These are phyloP conservation scores for Ceratina australensis DNA, from an alignment of 1,140 invertebrate genomes.

Conservation along the genomic window DNA sequence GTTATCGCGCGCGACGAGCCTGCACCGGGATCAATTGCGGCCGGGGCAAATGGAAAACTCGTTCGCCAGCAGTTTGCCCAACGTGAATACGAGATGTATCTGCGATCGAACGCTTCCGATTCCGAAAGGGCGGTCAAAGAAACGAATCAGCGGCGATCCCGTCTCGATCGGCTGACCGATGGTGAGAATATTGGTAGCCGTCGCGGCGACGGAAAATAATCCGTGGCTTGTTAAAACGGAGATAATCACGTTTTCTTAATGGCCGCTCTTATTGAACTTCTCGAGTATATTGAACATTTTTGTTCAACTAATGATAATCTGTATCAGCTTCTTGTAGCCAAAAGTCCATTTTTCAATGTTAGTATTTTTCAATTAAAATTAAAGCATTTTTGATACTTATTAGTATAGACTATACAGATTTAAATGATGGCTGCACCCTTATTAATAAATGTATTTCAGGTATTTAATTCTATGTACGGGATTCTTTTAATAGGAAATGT, in stretches of 20 bases:
- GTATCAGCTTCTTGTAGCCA: no score
- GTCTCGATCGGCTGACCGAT: background rate
- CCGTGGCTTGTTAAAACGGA: slow-evolving; percentile 54
- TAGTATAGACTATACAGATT: no score
- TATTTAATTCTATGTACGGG: no score
- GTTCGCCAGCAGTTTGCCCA: slow-evolving; percentile 50
- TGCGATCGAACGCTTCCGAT: slow-evolving; percentile 23
- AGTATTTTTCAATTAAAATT: no score
- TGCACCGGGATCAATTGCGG: slow-evolving; percentile 49
- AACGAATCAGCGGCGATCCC: background rate
- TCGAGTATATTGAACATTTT: slow-evolving; percentile 24
- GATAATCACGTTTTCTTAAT: slow-evolving; percentile 53
- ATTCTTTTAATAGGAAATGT: no score
- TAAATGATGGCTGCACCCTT: no score
- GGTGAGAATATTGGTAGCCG: slow-evolving; percentile 18
- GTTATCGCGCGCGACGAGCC: slow-evolving; percentile 37
- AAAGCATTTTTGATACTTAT: no score
- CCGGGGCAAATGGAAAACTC: slow-evolving; percentile 55
- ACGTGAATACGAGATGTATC: slow-evolving; percentile 43
- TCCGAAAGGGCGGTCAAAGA: background rate
- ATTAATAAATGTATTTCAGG: no score
- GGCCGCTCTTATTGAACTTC: slow-evolving; percentile 14
- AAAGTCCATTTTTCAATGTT: no score
- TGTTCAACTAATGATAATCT: no score
- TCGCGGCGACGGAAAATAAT: slow-evolving; percentile 36